Conservation (phyloP, 53 echinoderm and acorn worm species). For the Holothuria scabra region DNA sequence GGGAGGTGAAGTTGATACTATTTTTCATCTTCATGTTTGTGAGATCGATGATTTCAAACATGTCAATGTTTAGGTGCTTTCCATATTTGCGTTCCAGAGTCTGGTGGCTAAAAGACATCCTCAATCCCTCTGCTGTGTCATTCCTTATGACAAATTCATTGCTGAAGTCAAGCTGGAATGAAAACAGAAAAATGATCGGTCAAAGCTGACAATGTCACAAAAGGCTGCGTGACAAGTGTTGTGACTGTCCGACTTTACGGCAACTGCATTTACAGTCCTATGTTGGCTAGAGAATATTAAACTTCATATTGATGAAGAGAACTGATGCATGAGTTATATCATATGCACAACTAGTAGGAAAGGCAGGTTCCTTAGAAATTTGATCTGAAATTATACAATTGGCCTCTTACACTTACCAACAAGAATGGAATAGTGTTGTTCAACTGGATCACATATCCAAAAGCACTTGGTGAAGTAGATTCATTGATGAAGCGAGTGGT, state of each 20-base stretch:
- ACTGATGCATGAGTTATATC: no score
- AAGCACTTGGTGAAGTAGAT: conserved; percentile 34
- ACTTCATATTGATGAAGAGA: no score
- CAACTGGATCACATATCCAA: conserved; percentile 74
- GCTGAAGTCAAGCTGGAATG: conserved; percentile 59
- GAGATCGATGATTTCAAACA: neutral
- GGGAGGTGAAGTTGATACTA: conserved; percentile 54
- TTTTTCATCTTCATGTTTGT: neutral
- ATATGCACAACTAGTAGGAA: no score
- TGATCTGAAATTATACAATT: no score
- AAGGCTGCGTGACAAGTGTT: no score
- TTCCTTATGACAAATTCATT: conserved; percentile 54
- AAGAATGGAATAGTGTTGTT: conserved; percentile 76
- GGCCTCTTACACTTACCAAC: conserved; percentile 49
- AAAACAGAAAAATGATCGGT: neutral
- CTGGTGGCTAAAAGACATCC: conserved; percentile 60
- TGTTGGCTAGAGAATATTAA: no score
- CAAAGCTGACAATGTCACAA: no score
- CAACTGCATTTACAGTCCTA: no score
- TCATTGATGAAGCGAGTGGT: conserved; percentile 70
- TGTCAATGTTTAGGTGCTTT: conserved; percentile 52
- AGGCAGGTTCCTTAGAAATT: no score
- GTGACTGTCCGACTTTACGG: no score
- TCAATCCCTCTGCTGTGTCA: conserved; percentile 58
- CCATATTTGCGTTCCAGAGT: conserved; percentile 50